Evolutionary conservation across 2,888 invertebrate species (phyloP).

Genomic region (Flexamia atlantica): DNA sequence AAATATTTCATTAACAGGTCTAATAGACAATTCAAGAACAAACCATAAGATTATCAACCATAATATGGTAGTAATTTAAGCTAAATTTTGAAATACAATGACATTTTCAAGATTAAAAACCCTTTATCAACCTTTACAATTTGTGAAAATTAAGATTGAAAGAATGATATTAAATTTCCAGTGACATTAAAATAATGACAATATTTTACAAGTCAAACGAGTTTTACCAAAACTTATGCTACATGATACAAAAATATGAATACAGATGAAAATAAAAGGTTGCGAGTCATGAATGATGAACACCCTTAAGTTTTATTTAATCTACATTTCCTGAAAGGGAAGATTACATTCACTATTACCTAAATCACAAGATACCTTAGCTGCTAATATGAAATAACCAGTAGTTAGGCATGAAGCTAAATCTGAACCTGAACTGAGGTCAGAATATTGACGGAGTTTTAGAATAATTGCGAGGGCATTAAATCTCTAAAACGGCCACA

Average conservation of each 20-base stretch:
- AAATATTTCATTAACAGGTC: background rate
- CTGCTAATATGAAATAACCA: conserved; percentile 27
- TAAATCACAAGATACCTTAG: conserved; percentile 46
- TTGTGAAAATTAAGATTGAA: no score
- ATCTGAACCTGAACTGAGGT: background rate
- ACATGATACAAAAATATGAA: background rate
- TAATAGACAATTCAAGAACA: no score
- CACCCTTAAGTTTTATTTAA: background rate
- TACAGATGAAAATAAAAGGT: no score
- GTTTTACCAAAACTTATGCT: background rate
- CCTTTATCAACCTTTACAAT: no score
- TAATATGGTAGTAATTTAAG: no score
- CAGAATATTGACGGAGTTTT: background rate
- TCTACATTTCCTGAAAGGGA: conserved; percentile 1
- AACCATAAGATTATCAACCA: no score
- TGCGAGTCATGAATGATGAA: background rate
- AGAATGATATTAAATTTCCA: background rate
- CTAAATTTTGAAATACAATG: no score
- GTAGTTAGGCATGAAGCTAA: conserved; percentile 17
- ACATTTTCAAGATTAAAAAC: no score
- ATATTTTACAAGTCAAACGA: background rate
- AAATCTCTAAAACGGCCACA: conserved; percentile 14
- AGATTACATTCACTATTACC: conserved; percentile 10
- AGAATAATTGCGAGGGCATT: conserved; percentile 4
- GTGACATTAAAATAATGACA: background rate